Base-by-base conservation (phyloP, 2,888 invertebrate species). In the Lithophane socia region DNA sequence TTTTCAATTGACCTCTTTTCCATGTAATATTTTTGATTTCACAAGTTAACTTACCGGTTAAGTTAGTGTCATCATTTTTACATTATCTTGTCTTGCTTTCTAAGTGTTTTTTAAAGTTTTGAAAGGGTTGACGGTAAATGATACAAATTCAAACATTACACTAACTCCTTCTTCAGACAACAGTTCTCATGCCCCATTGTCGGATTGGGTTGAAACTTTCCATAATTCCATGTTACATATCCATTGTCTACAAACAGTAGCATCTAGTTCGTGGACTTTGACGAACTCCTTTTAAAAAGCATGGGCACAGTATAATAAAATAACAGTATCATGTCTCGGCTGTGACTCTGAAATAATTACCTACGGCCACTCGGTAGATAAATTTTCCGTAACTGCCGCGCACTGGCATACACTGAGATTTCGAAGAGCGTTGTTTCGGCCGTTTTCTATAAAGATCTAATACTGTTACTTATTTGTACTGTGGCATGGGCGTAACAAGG, bases 61-160 rank as follows among this genome's bases (percentile, higher is more conserved):
- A 58, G 12, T 65, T 71, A 54, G 65, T 61, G 81, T 84, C 83
- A 86, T 91, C 87, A 90, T 88, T 84, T 90, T 84, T 86, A 85
- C 87, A 89, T 91, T 89, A 86, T 70, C 42, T 72, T 72, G 66
- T 21, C 37, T 79, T 73, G 77, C 85, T 90, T 88, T 88, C 86
- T 82, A 86, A 86, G 78, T 79, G 75, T 58, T 85, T 80, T 80
- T 76, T 76, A 64, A 76, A 56, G 75, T 81, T 80, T 72, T 44
- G 18, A 58, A 16, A 66, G 64, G 64, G 44, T 77, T 82, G 24
- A n/a, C 56, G 16, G 47, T 64, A n/a, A 74, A 65, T 72, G 54
- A 12, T 47, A n/a, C 7, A 18, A 75, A 60, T 49, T 78, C 13
- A 16, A 49, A 61, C 3, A 66, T 12, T 29, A 68, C 42, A 68